Conservation (phyloP, 2,888 invertebrate species). For the Drosophila birchii region DNA sequence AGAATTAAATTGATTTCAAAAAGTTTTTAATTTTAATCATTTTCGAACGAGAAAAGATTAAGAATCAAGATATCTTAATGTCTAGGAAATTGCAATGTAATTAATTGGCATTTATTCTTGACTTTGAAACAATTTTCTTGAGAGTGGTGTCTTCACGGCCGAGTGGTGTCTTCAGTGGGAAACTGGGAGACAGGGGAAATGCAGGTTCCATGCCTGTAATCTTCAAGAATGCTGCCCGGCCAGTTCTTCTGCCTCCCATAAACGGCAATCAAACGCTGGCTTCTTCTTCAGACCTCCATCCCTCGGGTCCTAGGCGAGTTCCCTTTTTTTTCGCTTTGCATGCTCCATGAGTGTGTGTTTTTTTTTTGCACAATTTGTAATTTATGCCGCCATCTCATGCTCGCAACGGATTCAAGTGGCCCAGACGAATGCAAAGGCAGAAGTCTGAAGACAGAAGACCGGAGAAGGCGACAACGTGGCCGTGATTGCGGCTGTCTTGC, state of each 20-base stretch:
- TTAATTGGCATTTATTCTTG: neutral
- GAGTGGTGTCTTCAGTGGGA: slow-evolving; percentile 16
- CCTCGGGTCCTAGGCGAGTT: slow-evolving; percentile 55
- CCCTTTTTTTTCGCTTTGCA: slow-evolving; percentile 37
- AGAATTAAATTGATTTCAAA: neutral
- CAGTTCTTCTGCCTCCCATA: slow-evolving; percentile 57
- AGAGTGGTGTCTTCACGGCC: slow-evolving; percentile 16
- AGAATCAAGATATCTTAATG: neutral
- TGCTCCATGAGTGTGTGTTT: slow-evolving; percentile 35
- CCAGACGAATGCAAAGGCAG: slow-evolving; percentile 61
- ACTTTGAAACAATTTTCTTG: neutral
- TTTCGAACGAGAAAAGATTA: neutral
- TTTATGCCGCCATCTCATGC: slow-evolving; percentile 70
- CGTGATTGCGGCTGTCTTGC: slow-evolving; percentile 54
- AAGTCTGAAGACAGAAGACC: slow-evolving; percentile 12
- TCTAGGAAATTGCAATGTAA: neutral
- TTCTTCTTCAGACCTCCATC: slow-evolving; percentile 44
- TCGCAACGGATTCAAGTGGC: slow-evolving; percentile 60
- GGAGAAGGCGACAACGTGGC: slow-evolving; percentile 53
- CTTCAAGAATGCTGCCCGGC: slow-evolving; percentile 69
- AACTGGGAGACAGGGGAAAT: slow-evolving; percentile 30
- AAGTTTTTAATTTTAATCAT: neutral
- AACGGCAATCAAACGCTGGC: slow-evolving; percentile 65
- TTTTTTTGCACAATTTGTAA: slow-evolving; percentile 67
- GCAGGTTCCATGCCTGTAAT: slow-evolving; percentile 57